Evolutionary conservation across 2,888 invertebrate genomes (phyloP), one percentile per base, ranked within the genome.

Genomic region (Limnephilus auricula): DNA sequence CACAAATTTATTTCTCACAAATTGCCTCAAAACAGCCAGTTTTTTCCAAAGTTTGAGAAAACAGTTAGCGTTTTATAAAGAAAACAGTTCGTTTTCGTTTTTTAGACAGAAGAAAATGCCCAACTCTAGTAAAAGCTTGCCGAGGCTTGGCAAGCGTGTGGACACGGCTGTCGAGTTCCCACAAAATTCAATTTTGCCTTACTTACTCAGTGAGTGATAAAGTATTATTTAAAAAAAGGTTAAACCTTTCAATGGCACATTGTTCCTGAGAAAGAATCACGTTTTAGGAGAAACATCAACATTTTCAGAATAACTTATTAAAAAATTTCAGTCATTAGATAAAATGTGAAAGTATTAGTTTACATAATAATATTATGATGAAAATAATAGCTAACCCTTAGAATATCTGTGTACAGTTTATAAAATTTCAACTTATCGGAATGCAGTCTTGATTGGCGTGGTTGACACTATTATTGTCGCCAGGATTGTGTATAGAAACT

Each of bases 401-500:
- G 18, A 18, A 65, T 65, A 65, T 65, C n/a, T 25, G 65, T 25
- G 65, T n/a, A 65, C 65, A 65, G 25, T 65, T 25, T 65, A 65
- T 80, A 34, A 88, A 79, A n/a, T 90, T 91, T 93, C 92, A 93
- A 92, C 93, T 93, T 87, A 92, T 93, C 25, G 93, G 90, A 31
- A 93, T 91, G 79, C 93, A 93, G 92, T 93, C 93, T 93, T 93
- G 93, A 79, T 92, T 93, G 50, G 37, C 92, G 79, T 93, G 93
- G 31, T 80, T 88, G 32, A 93, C 87, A 50, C 80, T 91, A 85
- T 79, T 89, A n/a, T 87, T 91, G 30, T 93, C 93, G 10, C 84
- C 83, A 45, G 91, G 90, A n/a, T 92, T 92, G 80, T 92, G 92
- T 40, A 93, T 37, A 30, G 90, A 84, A 18, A 89, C 86, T 9